Evolutionary conservation across 35 echinoderm and acorn worm species (phyloP).

Genomic region (Patiria miniata): DNA sequence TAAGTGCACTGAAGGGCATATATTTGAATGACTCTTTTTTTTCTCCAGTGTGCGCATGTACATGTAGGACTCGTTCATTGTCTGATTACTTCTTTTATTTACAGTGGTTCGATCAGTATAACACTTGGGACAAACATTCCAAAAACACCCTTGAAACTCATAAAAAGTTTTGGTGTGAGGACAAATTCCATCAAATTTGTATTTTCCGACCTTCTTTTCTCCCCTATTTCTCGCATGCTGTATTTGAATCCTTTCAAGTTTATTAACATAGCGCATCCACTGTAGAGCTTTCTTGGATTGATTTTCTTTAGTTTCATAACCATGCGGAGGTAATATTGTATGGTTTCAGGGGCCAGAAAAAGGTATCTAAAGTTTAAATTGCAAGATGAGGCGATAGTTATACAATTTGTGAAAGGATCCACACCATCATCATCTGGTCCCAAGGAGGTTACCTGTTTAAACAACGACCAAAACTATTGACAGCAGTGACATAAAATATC

Average conservation of each 20-base stretch:
- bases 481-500: background rate
- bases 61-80: conserved; percentile 33
- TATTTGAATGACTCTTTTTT: background rate
- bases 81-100: background rate
- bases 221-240: conserved; percentile 54
- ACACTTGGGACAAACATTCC: conserved; percentile 38
- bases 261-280: conserved; percentile 41
- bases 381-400: conserved; percentile 70
- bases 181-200: conserved; percentile 56
- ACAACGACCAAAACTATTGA: background rate
- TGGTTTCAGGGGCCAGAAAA: conserved; percentile 51
- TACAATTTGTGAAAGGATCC: conserved; percentile 64
- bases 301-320: conserved; percentile 8
- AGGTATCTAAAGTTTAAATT: conserved; percentile 54
- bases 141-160: conserved; percentile 64
- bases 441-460: too few species aligned
- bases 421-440: too few species aligned
- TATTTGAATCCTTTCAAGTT: conserved; percentile 16
- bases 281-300: conserved; percentile 45
- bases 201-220: conserved; percentile 41
- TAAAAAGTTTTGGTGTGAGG: conserved; percentile 31
- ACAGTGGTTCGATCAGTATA: conserved; percentile 25
- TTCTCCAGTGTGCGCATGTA: background rate
- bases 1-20: background rate
- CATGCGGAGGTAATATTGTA: conserved; percentile 41